Evolutionary conservation across 1,140 invertebrate species (phyloP), one percentile per base, ranked within the genome.

Genomic region (Stenopsyche tienmushanensis): DNA sequence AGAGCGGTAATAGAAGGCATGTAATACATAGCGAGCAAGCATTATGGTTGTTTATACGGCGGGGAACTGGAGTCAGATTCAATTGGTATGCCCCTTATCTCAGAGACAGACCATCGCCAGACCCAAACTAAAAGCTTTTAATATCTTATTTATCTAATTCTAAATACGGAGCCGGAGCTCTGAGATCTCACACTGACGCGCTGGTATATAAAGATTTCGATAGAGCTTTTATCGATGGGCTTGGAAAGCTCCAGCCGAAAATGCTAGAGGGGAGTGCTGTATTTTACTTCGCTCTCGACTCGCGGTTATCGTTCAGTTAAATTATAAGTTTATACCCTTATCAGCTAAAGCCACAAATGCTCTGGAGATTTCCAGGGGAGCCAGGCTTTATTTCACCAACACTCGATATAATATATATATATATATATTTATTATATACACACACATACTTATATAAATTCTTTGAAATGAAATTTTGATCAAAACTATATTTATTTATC

Each of bases 91-190:
- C 29, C 23, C 42, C 54, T 69, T 69, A 69, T 69, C 67, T 60
- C 29, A 13, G 25, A 42, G 50, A n/a, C 63, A 17, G 62, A 59
- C 54, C 65, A 49, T 59, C 50, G 64, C 68, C 68, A 70, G 68
- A 64, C 68, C 57, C 29, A 39, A 55, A 66, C 68, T 70, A 70
- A 70, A 70, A 70, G 68, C 68, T 70, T 70, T 65, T 70, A 70
- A 70, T 70, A 70, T 70, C 68, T 70, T 66, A 66, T 67, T 70
- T 70, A 70, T 70, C 68, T 70, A 59, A 66, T 66, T 70, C 65
- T 66, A 66, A 66, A 70, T 69, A 63, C 53, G 52, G 63, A 65
- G 34, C 44, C 39, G 39, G 41, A 25, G 20, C 17, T 13, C 49
- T 26, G 54, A 26, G 25, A 57, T 60, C 15, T 21, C 58, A 3